These are phyloP conservation scores for Actinernus sp. DNA, from an alignment of 92 coral and sea anemone species.

Conservation along the genomic window DNA sequence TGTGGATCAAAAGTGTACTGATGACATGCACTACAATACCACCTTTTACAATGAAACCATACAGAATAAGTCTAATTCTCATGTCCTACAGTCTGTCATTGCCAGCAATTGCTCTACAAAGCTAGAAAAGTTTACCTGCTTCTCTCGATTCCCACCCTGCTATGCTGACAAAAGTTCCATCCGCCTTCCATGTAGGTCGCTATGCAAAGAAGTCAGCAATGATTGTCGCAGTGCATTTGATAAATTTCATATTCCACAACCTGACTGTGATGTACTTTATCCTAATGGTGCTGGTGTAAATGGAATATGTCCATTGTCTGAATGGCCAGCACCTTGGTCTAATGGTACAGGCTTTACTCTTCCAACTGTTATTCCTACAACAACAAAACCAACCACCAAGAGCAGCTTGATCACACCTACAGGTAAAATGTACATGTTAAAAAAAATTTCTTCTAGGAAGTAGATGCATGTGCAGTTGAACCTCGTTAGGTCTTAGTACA, in stretches of 20 bases:
- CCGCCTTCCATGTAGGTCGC: slow-evolving; percentile 60
- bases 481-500: no score
- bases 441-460: no score
- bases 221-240: slow-evolving; percentile 31
- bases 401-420: no score
- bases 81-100: slow-evolving; percentile 25
- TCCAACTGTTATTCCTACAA: slow-evolving; percentile 5
- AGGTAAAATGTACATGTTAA: no score
- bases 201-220: slow-evolving; percentile 37
- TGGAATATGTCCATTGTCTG: slow-evolving; percentile 38
- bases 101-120: slow-evolving; percentile 44
- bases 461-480: no score
- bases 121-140: slow-evolving; percentile 63
- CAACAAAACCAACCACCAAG: slow-evolving; percentile 2
- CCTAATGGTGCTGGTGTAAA: slow-evolving; percentile 18
- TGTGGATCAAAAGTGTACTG: slow-evolving; percentile 19
- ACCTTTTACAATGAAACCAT: slow-evolving; percentile 32
- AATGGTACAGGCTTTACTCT: neutral
- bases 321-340: slow-evolving; percentile 77
- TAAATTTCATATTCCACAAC: neutral
- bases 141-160: slow-evolving; percentile 63
- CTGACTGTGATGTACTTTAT: slow-evolving; percentile 50
- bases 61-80: slow-evolving; percentile 12
- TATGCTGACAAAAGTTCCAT: neutral
- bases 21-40: slow-evolving; percentile 56